A percentile compares a stretch with the other conserved stretches of the same genome.
These are phyloP conservation scores for Gulo gulo DNA, from an alignment of 2,113 vertebrate species.

Conservation along the genomic window DNA sequence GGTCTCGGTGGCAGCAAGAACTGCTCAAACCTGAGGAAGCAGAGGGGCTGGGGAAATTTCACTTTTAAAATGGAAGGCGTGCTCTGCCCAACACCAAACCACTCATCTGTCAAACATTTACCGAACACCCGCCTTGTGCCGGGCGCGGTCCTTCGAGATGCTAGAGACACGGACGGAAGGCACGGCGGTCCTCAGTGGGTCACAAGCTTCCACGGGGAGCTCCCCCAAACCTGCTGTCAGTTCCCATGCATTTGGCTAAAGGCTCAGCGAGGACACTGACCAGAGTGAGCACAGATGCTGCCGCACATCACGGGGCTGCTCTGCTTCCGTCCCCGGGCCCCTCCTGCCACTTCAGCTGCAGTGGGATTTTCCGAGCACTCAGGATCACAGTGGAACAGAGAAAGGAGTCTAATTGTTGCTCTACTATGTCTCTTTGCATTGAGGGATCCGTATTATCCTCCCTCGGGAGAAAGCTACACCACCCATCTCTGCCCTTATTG, in stretches of 20 bases:
- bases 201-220: rapidly evolving
- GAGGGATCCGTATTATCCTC: rapidly evolving
- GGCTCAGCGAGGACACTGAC: rapidly evolving
- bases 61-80: not conserved
- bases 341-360: rapidly evolving
- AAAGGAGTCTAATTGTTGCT: too few species aligned
- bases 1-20: not conserved
- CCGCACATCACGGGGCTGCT: rapidly evolving
- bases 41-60: not conserved
- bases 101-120: rapidly evolving
- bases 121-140: rapidly evolving
- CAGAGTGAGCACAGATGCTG: rapidly evolving
- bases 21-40: not conserved
- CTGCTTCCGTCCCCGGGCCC: too few species aligned
- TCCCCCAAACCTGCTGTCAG: not conserved
- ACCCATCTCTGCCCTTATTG: rapidly evolving
- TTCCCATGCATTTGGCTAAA: not conserved
- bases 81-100: not conserved
- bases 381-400: rapidly evolving
- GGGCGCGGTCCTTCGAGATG: too few species aligned
- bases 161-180: not conserved
- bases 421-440: too few species aligned
- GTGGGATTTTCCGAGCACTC: not conserved
- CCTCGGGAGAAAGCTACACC: rapidly evolving
- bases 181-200: rapidly evolving